These are phyloP conservation scores for Silurus aristotelis DNA, from an alignment of 2,797 vertebrate species.

Conservation along the genomic window DNA sequence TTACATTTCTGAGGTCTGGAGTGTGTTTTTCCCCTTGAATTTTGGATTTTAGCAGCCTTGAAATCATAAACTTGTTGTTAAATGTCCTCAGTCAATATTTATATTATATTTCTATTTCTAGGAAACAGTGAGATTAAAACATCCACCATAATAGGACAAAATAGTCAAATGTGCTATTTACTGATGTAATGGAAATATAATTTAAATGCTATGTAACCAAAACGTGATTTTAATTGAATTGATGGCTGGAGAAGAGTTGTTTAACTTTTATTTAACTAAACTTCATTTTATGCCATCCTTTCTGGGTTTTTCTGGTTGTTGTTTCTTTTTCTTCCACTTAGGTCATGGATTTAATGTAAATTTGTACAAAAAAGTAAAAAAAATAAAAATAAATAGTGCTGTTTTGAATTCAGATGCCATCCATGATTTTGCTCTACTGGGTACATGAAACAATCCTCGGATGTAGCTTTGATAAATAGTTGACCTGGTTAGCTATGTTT, in stretches of 20 bases:
- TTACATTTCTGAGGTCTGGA: slow-evolving; percentile 16
- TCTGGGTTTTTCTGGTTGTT: not conserved
- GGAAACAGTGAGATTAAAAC: not conserved
- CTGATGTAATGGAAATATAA: slow-evolving; percentile 5
- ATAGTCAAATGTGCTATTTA: slow-evolving; percentile 1
- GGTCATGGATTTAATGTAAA: slow-evolving; percentile 20
- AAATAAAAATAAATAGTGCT: not conserved
- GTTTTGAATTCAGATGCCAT: slow-evolving; percentile 9
- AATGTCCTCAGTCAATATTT: not conserved
- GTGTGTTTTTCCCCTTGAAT: not conserved
- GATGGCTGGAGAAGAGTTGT: not conserved
- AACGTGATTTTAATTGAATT: not conserved
- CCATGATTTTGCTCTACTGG: slow-evolving; percentile 29
- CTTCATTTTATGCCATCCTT: not conserved
- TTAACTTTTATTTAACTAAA: not conserved
- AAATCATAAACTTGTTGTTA: slow-evolving; percentile 24
- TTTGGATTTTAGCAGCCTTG: slow-evolving; percentile 2
- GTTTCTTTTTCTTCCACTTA: not conserved
- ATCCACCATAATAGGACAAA: not conserved
- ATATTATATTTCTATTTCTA: slow-evolving; percentile 18
- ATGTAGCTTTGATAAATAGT: slow-evolving; percentile 43
- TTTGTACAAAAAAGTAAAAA: not conserved
- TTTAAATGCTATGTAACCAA: slow-evolving; percentile 22
- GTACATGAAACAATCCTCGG: slow-evolving; percentile 26
- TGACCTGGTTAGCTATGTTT: slow-evolving; percentile 43